Conservation (phyloP, 2,797 vertebrate species). For the Bothrops alternatus region DNA sequence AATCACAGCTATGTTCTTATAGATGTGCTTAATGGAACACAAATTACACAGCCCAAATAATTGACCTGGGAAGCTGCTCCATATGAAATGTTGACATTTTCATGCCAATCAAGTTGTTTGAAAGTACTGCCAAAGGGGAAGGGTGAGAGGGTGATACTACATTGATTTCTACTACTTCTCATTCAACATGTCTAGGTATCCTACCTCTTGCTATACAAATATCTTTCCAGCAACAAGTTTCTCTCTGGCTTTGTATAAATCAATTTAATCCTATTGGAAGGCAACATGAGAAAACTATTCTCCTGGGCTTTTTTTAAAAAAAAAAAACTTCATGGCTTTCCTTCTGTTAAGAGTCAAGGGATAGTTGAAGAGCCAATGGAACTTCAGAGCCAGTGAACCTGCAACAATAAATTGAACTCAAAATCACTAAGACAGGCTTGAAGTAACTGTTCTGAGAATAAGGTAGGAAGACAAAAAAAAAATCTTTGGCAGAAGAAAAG, state of each 20-base stretch:
- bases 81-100: neutral
- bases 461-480: neutral
- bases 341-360: neutral
- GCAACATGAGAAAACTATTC: neutral
- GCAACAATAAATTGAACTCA: neutral
- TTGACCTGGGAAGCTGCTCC: neutral
- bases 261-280: neutral
- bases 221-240: neutral
- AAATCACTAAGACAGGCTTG: neutral
- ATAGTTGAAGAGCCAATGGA: neutral
- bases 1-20: neutral
- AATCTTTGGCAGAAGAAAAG: neutral
- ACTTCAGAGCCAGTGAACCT: neutral
- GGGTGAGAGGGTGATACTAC: neutral
- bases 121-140: neutral
- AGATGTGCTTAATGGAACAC: neutral
- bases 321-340: neutral
- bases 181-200: neutral
- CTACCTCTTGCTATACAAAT: neutral
- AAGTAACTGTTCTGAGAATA: neutral
- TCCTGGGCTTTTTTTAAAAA: neutral
- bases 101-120: neutral
- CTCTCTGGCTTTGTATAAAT: neutral
- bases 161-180: neutral
- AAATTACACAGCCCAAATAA: neutral